These are phyloP conservation scores for Phymastichus coffea DNA, from an alignment of 1,140 invertebrate species.

Conservation along the genomic window DNA sequence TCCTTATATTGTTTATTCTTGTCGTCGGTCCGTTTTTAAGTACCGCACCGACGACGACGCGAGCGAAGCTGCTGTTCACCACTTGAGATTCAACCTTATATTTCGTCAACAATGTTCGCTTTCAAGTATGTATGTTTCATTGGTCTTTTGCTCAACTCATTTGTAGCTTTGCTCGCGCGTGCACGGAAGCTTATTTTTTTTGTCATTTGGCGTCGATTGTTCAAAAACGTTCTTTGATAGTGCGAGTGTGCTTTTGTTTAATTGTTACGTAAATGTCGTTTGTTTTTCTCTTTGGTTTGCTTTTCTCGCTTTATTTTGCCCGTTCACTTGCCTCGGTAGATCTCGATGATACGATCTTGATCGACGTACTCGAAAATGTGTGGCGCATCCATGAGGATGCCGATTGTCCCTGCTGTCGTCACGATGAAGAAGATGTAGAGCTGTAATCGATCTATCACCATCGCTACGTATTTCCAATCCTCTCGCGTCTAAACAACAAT, in stretches of 20 bases:
- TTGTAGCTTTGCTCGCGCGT: background rate
- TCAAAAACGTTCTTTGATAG: constrained; percentile 2
- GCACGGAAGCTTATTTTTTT: background rate
- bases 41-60: background rate
- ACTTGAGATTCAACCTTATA: background rate
- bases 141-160: background rate
- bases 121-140: background rate
- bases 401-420: constrained; percentile 92
- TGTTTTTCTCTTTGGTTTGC: background rate
- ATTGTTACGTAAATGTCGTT: background rate
- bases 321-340: constrained; percentile 88
- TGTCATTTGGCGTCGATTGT: background rate
- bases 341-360: constrained; percentile 94
- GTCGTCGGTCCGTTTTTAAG: too few relatives aligned
- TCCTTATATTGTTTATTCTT: background rate
- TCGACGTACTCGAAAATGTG: constrained; percentile 99
- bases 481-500: constrained; percentile 86
- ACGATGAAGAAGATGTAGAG: constrained; percentile 97
- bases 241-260: background rate
- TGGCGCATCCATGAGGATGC: constrained; percentile 97
- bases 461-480: constrained; percentile 99
- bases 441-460: constrained; percentile 97
- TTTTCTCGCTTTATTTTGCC: too few relatives aligned
- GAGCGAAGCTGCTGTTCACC: background rate
- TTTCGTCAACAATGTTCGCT: background rate